Evolutionary conservation across 2,888 invertebrate genomes (phyloP), one percentile per base, ranked within the genome.

Genomic region (Sesamia inferens): DNA sequence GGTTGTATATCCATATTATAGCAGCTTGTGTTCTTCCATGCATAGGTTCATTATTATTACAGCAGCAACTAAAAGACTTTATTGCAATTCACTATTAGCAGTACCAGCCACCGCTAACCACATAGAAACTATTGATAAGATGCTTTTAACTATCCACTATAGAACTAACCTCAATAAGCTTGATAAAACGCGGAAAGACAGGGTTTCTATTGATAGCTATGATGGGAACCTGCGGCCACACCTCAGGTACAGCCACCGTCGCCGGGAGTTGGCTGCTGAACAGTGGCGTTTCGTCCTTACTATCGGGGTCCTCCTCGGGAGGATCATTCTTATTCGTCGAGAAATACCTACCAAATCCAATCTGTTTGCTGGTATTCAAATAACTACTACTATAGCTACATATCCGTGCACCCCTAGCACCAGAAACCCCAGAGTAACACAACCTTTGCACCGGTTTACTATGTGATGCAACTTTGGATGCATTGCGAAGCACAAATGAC

Each of bases 121-220:
- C 1, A 4, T 14, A 48, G 11, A 7, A 19, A 31, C 16, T 31
- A n/a, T 69, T 22, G 3, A n/a, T 7, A 5, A 1, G 16, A 6
- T 47, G 58, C n/a, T 22, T 48, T 13, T 4, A 61, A 63, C 5
- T 55, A 31, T 1, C 31, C 31, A 31, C 31, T 3, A 4, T 7
- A 39, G 44, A 79, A 63, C 81, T 77, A 84, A 99, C 98, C 97
- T 99, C 99, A 81, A 99, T 97, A 85, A 99, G 97, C 96, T 99
- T 99, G 86, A 99, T 99, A 93, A 99, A 99, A 86, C 99, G 97
- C 31, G 99, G 99, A 96, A 99, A 99, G 2, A 99, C 98, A 7
- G 99, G 99, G 96, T 99, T 99, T 85, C 99, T 97, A 89, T 97
- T 98, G 82, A 99, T 98, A 0, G 99, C 99, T 85, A 99, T 98